Evolutionary conservation across 2,797 vertebrate species (phyloP).

Genomic region (Cirrhinus molitorella): DNA sequence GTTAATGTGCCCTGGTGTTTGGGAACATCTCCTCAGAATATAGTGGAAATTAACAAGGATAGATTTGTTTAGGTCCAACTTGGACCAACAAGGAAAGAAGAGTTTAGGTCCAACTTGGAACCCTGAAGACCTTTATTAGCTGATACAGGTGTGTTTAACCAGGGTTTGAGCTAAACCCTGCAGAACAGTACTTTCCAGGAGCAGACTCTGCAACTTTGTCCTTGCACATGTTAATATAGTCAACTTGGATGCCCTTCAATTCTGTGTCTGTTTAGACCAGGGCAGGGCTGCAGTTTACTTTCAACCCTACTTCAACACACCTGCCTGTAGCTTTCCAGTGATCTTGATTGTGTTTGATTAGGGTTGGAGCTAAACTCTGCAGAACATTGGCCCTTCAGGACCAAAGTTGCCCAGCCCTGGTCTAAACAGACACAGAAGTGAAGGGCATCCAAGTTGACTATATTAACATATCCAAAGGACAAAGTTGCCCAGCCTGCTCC

Average conservation of each 20-base stretch:
- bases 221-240: too few species aligned
- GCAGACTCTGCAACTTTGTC: too few species aligned
- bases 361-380: background rate
- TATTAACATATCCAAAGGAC: background rate
- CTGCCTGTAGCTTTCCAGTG: too few species aligned
- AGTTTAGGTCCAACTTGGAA: background rate
- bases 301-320: too few species aligned
- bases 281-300: too few species aligned
- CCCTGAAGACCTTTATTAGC: background rate
- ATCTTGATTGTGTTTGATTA: too few species aligned
- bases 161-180: background rate
- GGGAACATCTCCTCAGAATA: background rate
- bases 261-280: too few species aligned
- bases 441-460: background rate
- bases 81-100: too few species aligned
- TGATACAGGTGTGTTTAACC: background rate
- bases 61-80: too few species aligned
- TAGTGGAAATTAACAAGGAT: background rate
- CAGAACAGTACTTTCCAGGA: too few species aligned
- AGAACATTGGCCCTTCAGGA: background rate
- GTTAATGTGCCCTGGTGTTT: background rate
- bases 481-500: background rate
- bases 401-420: background rate
- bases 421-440: background rate
- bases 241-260: too few species aligned